These are phyloP conservation scores for Acanthoscelides obtectus DNA, from an alignment of 2,888 invertebrate species.

Conservation along the genomic window DNA sequence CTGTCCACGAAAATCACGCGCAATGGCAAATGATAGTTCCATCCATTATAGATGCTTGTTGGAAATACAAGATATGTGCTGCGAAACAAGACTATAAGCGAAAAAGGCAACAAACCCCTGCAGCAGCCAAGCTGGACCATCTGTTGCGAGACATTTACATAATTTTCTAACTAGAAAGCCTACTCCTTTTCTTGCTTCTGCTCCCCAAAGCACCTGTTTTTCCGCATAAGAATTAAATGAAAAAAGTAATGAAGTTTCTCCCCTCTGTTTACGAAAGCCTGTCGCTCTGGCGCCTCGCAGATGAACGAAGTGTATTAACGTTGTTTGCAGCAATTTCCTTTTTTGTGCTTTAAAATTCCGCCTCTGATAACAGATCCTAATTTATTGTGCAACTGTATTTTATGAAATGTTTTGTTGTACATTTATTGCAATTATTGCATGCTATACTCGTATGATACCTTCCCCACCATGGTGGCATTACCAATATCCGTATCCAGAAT, in stretches of 20 bases:
- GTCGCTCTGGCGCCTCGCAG: neutral
- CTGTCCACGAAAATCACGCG: no score
- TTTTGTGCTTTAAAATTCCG: neutral
- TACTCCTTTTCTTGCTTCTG: conserved; percentile 3
- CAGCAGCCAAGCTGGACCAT: neutral
- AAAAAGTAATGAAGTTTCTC: conserved; percentile 3
- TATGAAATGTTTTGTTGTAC: no score
- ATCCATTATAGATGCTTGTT: no score
- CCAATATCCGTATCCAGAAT: no score
- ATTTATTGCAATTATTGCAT: no score
- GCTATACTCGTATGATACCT: no score
- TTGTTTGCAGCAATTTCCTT: neutral
- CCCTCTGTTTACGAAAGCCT: neutral
- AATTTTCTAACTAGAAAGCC: conserved; percentile 2
- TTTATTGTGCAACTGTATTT: neutral
- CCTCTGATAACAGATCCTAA: neutral
- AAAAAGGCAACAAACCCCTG: neutral
- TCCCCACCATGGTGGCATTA: no score
- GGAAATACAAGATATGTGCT: no score
- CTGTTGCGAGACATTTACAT: conserved; percentile 2
- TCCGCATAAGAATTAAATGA: conserved; percentile 5
- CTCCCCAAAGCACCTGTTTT: conserved; percentile 3
- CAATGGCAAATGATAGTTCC: no score
- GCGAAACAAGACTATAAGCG: neutral
- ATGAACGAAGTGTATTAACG: neutral